Evolutionary conservation across 2,888 invertebrate genomes (phyloP), one percentile per base, ranked within the genome.

Genomic region (Pollenia labialis): DNA sequence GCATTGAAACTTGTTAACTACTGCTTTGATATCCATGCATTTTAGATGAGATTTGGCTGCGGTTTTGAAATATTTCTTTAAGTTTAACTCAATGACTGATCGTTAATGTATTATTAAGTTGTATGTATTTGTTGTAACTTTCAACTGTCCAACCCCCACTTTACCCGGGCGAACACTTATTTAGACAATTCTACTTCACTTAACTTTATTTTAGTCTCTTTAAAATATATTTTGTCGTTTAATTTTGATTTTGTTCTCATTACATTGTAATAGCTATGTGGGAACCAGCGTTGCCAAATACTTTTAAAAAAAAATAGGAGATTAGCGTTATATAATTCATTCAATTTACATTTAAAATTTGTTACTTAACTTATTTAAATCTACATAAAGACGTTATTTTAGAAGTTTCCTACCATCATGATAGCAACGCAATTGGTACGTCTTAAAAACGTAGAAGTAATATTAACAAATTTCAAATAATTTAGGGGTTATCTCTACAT

Each of bases 71-170:
- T 52, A 50, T 44, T 56, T 74, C 56, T 74, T 40, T 42, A 58
- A 60, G 50, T 68, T 81, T 14, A 72, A 48, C 18, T 40, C 46
- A 72, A 81, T 74, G 64, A 72, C 64, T 40, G 81, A 66, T 81
- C 64, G 48, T 66, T 74, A 74, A 44, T 71, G 48, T 16, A 12
- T 32, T 58, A 60, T 16, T 74, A 60, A 18, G 48, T 60, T 48
- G 8, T 72, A 23, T 52, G 14, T 56, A 12, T 42, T 54, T 71
- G 10, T 56, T 18, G 32, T 40, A 32, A 50, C n/a, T n/a, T 50
- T 4, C 12, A 3, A 23, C 40, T 71, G 16, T n/a, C 44, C 46
- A 72, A 48, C 46, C 46, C 32, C 56, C 32, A 10, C 32, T 9
- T 10, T 14, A 16, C 40, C 12, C 16, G 48, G 40, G 2, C 12